Evolutionary conservation across 2,888 invertebrate genomes (phyloP), one percentile per base, ranked within the genome.

Genomic region (Diaperis boleti): DNA sequence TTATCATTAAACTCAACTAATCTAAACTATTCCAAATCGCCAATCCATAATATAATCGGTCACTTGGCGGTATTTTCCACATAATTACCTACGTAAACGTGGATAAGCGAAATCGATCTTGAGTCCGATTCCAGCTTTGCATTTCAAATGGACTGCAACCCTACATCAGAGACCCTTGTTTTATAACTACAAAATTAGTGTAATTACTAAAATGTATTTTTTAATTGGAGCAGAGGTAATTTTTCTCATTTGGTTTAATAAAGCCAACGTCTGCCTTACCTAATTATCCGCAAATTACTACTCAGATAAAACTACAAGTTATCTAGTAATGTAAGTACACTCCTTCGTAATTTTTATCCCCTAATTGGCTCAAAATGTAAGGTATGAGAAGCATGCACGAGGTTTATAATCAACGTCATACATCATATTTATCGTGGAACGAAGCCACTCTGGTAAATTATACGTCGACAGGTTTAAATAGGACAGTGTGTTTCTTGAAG

Each of bases 381-480:
- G 18, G 18, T 45, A 22, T 4, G n/a, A 29, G 29, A 13, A 45
- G 14, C 45, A 22, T 45, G 13, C 45, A 29, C n/a, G 29, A n/a
- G 29, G 6, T 29, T n/a, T 26, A 18, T 45, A 29, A 45, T 45
- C 4, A 14, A 22, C 14, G 29, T 14, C 45, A 45, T 45, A 13
- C 13, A 45, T 29, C 45, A 45, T 31, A 45, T 45, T 45, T 29
- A 45, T 45, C 45, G 29, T 1, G 3, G 45, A 29, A 20, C 20
- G 13, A 45, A 22, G 29, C 15, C 13, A 29, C 29, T 45, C 14
- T 29, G 2, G 3, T 7, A 45, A 45, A 45, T 26, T 45, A 29
- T 13, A 45, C n/a, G n/a, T n/a, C n/a, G 26, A 26, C 26, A 26
- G 26, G n/a, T 6, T 26, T 26, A 26, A 26, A 26, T 5, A 4